Evolutionary conservation across 2,888 invertebrate genomes (phyloP), one percentile per base, ranked within the genome.

Genomic region (Rotaria macrura): DNA sequence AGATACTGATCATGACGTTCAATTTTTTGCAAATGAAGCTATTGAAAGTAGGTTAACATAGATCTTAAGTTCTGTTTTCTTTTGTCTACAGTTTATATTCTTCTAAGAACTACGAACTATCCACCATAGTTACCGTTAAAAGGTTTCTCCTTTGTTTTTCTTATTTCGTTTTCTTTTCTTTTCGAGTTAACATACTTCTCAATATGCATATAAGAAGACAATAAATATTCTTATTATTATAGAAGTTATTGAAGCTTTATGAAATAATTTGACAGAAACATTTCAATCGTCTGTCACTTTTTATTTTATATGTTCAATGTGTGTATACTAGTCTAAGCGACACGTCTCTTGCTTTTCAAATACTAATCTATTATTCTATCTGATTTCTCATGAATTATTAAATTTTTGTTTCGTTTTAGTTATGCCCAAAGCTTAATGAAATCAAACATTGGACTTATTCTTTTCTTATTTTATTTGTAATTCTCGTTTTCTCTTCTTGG

Each of bases 11-110:
- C 95, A 96, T 57, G 99, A 99, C 91, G 99, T 99, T 1, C 95
- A 96, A 92, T 97, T 95, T 92, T 99, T 96, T 91, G 98, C 99
- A 87, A 94, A 95, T 72, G 99, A 99, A 93, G 97, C 99, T 57
- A 86, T 90, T 85, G 90, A 90, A 87, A 89, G 74, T 79, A 79
- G 43, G 74, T 79, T 79, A 9, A 43, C 14, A 17, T 49, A 12
- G 17, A 49, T 49, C 17, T 49, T 5, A 17, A 43, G 5, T 43
- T 43, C 10, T 43, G 3, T 14, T 49, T 49, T 49, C 17, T 49
- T 14, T 17, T 49, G 2, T 49, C 49, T 49, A 49, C 14, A 49
- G 1, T 9, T 49, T 49, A 49, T 49, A 49, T 49, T 49, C 49
- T 49, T 49, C 49, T 49, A 49, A 49, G 49, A 49, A 57, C 7